phyloP scores from a whole-genome alignment of 2,888 invertebrate species.

The Drosophila aldrichi region DNA sequence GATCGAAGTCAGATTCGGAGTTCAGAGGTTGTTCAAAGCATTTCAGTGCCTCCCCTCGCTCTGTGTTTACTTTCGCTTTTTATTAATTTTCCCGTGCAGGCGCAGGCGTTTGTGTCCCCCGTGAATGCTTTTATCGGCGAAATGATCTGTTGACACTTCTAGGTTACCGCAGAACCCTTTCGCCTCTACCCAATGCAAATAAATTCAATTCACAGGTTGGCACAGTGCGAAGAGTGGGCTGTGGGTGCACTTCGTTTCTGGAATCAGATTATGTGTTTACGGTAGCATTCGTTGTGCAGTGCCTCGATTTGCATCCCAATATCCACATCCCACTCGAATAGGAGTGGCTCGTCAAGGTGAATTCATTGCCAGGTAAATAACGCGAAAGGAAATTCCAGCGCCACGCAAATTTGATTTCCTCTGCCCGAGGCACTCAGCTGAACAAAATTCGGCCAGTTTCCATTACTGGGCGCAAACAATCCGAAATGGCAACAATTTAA shows the following conservation, averaged over 20 bases:
- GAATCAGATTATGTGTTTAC: constrained; percentile 26
- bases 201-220: constrained; percentile 8
- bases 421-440: constrained; percentile 24
- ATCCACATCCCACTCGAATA: neutral
- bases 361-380: constrained; percentile 32
- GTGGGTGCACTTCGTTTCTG: constrained; percentile 7
- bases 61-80: constrained; percentile 47
- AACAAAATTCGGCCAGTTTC: constrained; percentile 12
- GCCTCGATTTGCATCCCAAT: constrained; percentile 22
- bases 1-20: constrained; percentile 10
- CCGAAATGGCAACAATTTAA: constrained; percentile 32
- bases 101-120: constrained; percentile 15
- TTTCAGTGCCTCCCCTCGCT: constrained; percentile 18
- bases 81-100: constrained; percentile 57
- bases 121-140: constrained; percentile 1
- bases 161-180: constrained; percentile 7
- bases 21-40: neutral
- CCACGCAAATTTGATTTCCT: constrained; percentile 32
- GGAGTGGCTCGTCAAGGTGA: constrained; percentile 11
- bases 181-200: neutral
- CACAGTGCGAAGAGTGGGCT: too few relatives aligned
- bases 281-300: constrained; percentile 10
- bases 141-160: constrained; percentile 40
- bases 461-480: constrained; percentile 20
- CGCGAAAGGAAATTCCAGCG: constrained; percentile 20